phyloP scores from a whole-genome alignment of 2,797 vertebrate genomes.

The Ceryle rudis region DNA sequence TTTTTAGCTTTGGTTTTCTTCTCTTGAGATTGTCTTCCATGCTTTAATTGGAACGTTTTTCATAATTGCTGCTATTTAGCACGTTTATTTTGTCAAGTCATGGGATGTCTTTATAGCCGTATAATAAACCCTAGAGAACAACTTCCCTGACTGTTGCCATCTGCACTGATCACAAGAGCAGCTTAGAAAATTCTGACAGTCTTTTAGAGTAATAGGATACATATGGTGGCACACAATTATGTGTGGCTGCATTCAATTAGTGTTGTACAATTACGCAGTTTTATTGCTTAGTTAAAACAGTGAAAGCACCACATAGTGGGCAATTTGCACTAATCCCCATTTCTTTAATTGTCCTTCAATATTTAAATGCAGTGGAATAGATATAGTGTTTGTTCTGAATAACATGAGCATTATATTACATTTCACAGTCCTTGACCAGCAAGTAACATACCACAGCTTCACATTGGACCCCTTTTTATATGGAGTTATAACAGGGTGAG shows the following conservation, averaged over 20 bases:
- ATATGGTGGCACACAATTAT: conserved; percentile 81
- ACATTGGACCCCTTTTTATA: conserved; percentile 41
- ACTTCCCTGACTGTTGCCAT: conserved; percentile 81
- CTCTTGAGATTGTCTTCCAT: conserved; percentile 28
- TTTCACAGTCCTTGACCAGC: conserved; percentile 62
- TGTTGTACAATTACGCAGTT: conserved; percentile 82
- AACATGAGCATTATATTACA: conserved; percentile 71
- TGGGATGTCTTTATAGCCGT: conserved; percentile 79
- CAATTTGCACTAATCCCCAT: conserved; percentile 81
- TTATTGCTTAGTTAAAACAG: conserved; percentile 85
- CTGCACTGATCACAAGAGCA: conserved; percentile 78
- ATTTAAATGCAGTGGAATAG: conserved; percentile 72
- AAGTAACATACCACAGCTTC: conserved; percentile 66
- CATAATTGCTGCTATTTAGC: conserved; percentile 80
- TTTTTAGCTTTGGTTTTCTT: background rate
- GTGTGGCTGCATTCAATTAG: conserved; percentile 83
- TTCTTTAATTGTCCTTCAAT: conserved; percentile 78
- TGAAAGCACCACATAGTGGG: conserved; percentile 76
- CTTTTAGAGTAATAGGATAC: conserved; percentile 82
- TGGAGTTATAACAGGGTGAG: conserved; percentile 9
- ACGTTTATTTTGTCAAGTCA: conserved; percentile 80
- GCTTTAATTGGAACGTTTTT: conserved; percentile 77
- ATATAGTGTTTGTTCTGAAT: conserved; percentile 68
- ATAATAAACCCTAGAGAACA: conserved; percentile 81
- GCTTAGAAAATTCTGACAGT: conserved; percentile 78